Conservation (phyloP, 2,797 vertebrate genomes). For the Halcyon leucocephala region DNA sequence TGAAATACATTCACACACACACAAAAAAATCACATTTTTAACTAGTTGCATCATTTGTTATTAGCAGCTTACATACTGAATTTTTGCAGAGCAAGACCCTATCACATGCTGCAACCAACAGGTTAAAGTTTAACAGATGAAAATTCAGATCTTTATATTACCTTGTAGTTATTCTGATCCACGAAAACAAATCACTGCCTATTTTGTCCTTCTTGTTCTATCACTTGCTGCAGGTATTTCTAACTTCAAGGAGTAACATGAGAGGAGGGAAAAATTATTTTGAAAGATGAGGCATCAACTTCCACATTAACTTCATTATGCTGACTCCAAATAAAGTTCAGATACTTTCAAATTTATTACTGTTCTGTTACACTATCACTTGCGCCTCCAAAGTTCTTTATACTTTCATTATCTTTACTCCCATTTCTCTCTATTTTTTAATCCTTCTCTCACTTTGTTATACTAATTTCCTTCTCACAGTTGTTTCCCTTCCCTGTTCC, state of each 20-base stretch:
- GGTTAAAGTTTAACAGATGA: neutral
- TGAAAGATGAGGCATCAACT: neutral
- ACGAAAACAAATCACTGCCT: neutral
- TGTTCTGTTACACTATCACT: neutral
- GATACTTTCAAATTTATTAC: neutral
- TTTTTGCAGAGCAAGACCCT: neutral
- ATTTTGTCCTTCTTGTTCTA: neutral
- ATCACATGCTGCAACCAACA: neutral
- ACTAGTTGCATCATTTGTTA: neutral
- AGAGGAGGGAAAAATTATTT: neutral
- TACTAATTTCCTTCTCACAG: neutral
- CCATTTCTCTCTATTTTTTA: neutral
- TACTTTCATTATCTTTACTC: neutral
- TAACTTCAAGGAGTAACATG: neutral
- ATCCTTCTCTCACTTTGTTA: neutral
- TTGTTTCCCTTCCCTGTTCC: neutral
- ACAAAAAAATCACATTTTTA: neutral
- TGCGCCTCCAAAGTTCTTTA: neutral
- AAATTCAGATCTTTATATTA: neutral
- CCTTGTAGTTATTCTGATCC: neutral
- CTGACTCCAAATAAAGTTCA: neutral
- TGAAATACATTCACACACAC: neutral
- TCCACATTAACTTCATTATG: neutral
- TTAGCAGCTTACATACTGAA: neutral
- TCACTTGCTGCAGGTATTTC: neutral